Percentiles rank a stretch among this genome's conserved stretches.
Conservation (phyloP, 2,888 invertebrate genomes). For the Neuroscelio doddi region DNA sequence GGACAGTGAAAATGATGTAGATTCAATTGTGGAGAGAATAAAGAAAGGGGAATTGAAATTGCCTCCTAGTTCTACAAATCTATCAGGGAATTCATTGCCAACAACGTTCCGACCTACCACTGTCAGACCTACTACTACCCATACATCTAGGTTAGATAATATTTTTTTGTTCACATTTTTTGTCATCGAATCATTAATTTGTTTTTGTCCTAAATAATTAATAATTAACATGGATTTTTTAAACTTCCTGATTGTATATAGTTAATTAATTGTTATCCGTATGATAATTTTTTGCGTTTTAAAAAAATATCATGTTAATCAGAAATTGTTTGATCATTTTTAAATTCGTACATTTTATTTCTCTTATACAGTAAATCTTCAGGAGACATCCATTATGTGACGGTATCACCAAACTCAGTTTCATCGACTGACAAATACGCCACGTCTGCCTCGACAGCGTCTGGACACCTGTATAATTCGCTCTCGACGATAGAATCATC, state of each 20-base stretch:
- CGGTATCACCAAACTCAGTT: conserved; percentile 65
- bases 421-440: conserved; percentile 66
- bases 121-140: conserved; percentile 44
- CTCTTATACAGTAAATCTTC: conserved; percentile 38
- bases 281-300: no score
- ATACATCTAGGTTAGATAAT: conserved; percentile 6
- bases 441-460: conserved; percentile 66
- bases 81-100: conserved; percentile 25
- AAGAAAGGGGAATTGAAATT: conserved; percentile 87
- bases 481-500: conserved; percentile 45
- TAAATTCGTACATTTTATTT: no score
- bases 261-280: no score
- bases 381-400: conserved; percentile 57
- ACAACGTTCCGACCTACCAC: conserved; percentile 58
- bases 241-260: no score
- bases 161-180: no score
- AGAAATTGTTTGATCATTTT: no score
- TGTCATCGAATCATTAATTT: no score
- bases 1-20: conserved; percentile 81
- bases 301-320: no score
- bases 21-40: conserved; percentile 85
- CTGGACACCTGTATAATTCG: conserved; percentile 63
- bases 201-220: no score
- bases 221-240: no score
- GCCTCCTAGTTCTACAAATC: conserved; percentile 75